Evolutionary conservation across 2,113 vertebrate species (phyloP).

Genomic region (Vidua chalybeata): DNA sequence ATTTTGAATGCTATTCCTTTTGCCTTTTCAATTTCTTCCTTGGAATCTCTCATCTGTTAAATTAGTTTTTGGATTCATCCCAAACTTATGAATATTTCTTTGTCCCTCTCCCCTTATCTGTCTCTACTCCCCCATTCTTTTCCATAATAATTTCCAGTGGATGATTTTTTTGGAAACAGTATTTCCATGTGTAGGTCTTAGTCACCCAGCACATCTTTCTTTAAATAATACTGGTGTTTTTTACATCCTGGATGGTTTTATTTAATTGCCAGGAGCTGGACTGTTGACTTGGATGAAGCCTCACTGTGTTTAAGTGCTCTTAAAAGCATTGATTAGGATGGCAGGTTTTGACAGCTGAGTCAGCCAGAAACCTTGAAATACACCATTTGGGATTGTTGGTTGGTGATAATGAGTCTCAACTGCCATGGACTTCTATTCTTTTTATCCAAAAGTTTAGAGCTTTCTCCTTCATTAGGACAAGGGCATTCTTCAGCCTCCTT

Average conservation of each 20-base stretch:
- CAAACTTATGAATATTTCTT: not conserved
- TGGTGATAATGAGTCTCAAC: not conserved
- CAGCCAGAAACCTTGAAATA: not conserved
- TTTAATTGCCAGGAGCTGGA: not conserved
- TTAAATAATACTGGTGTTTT: not conserved
- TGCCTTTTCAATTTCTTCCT: not conserved
- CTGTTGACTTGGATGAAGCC: not conserved
- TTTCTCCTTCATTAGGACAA: not conserved
- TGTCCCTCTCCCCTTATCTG: not conserved
- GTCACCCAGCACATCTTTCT: not conserved
- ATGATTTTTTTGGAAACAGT: not conserved
- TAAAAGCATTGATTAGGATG: not conserved
- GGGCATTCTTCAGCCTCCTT: not conserved
- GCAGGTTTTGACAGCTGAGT: constrained; percentile 31
- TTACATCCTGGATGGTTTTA: not conserved
- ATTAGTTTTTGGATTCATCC: not conserved
- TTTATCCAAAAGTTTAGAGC: not conserved
- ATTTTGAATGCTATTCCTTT: not conserved
- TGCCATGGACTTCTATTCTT: not conserved
- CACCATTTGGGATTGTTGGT: not conserved
- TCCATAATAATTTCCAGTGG: not conserved
- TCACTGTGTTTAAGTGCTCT: not conserved
- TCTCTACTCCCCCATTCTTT: not conserved
- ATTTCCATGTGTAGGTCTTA: not conserved
- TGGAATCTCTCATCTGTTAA: not conserved